A percentile compares a stretch with the other conserved stretches of the same genome.
These are phyloP conservation scores for Spialia ferax DNA, from an alignment of 2,888 invertebrate genomes.

Conservation along the genomic window DNA sequence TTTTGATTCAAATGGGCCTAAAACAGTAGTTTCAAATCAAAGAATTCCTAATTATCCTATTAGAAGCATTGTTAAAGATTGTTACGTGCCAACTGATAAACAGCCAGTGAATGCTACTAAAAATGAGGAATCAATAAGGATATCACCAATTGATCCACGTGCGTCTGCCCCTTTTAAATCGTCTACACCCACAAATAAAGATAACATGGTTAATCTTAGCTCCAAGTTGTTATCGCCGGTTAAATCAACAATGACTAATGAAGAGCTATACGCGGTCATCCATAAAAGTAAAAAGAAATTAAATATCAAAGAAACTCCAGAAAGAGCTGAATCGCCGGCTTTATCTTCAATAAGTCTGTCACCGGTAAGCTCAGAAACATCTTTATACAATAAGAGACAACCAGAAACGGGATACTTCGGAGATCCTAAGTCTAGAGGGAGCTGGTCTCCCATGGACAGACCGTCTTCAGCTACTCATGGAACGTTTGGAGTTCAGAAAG, in stretches of 20 bases:
- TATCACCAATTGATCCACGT: slow-evolving; percentile 90
- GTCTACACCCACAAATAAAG: slow-evolving; percentile 88
- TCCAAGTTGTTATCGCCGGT: slow-evolving; percentile 88
- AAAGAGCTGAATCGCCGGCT: slow-evolving; percentile 80
- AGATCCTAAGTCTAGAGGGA: slow-evolving; percentile 86
- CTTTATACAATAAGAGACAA: slow-evolving; percentile 75
- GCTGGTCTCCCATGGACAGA: slow-evolving; percentile 88
- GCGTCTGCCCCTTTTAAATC: slow-evolving; percentile 88
- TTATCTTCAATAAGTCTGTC: slow-evolving; percentile 79
- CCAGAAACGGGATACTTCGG: slow-evolving; percentile 88
- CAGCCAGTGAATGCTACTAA: slow-evolving; percentile 44
- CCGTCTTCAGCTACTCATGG: slow-evolving; percentile 53
- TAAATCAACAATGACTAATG: slow-evolving; percentile 92
- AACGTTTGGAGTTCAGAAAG: slow-evolving; percentile 61
- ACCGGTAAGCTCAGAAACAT: slow-evolving; percentile 81
- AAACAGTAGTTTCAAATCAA: slow-evolving; percentile 49
- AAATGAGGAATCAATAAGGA: slow-evolving; percentile 80
- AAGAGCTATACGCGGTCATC: slow-evolving; percentile 92
- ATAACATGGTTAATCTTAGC: slow-evolving; percentile 80
- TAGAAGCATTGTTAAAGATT: slow-evolving; percentile 52
- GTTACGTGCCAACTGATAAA: slow-evolving; percentile 44
- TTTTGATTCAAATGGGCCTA: slow-evolving; percentile 54
- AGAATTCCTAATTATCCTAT: slow-evolving; percentile 57
- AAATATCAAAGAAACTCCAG: slow-evolving; percentile 87
- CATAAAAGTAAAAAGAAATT: slow-evolving; percentile 92